A percentile compares a stretch with the other conserved stretches of the same genome.
Evolutionary conservation across 1,140 invertebrate genomes (phyloP).

Genomic region (Holcopasites calliopsidis): DNA sequence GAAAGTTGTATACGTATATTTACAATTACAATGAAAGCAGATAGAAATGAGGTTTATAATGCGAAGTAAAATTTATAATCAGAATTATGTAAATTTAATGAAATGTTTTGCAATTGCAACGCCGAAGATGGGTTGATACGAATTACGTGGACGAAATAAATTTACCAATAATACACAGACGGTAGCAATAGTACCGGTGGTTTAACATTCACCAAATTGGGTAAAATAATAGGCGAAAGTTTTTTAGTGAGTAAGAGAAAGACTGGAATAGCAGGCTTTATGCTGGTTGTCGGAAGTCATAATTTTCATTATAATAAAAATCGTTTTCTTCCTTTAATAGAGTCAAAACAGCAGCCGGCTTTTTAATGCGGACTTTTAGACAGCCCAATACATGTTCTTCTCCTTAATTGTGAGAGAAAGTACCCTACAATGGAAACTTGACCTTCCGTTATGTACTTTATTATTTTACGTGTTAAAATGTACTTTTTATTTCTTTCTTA

Average conservation of each 20-base stretch:
- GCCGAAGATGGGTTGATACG: background rate
- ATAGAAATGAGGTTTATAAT: background rate
- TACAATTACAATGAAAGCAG: background rate
- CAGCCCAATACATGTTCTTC: slow-evolving; percentile 21
- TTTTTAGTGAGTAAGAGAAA: slow-evolving; percentile 6
- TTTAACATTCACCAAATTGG: background rate
- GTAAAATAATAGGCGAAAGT: slow-evolving; percentile 17
- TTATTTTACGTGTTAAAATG: background rate
- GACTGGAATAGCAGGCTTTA: background rate
- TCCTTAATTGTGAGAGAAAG: slow-evolving; percentile 47
- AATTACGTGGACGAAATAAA: background rate
- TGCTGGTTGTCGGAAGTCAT: background rate
- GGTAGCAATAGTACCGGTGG: background rate
- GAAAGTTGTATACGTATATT: slow-evolving; percentile 12
- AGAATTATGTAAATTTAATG: background rate
- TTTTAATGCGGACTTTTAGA: slow-evolving; percentile 41
- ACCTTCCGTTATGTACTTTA: slow-evolving; percentile 12
- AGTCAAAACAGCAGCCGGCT: background rate
- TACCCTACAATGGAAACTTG: slow-evolving; percentile 29
- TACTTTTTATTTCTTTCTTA: background rate
- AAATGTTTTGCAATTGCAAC: background rate
- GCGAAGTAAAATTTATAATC: background rate
- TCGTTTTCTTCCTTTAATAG: slow-evolving; percentile 14
- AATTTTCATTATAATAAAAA: slow-evolving; percentile 24
- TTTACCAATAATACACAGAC: background rate